Evolutionary conservation across 2,797 vertebrate genomes (phyloP).

Genomic region (Trematomus bernacchii): DNA sequence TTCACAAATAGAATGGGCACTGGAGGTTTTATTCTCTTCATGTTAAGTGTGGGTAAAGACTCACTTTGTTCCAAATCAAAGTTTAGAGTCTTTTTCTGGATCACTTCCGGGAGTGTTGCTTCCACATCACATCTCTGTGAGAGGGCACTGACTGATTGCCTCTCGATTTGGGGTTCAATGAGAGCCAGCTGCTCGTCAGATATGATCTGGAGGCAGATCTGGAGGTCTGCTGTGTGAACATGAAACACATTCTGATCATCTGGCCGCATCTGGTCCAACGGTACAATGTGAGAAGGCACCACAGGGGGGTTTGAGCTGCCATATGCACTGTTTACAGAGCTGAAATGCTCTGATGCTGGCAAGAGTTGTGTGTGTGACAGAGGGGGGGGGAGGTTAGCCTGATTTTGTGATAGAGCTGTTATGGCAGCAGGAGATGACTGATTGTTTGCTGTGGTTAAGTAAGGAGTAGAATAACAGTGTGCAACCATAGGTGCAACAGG

Average conservation of each 20-base stretch:
- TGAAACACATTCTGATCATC: constrained; percentile 81
- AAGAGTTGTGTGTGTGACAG: constrained; percentile 27
- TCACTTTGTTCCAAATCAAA: constrained; percentile 27
- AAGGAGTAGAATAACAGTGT: constrained; percentile 13
- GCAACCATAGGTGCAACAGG: constrained; percentile 16
- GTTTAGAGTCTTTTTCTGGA: constrained; percentile 37
- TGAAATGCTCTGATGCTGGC: constrained; percentile 5
- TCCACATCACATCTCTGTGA: constrained; percentile 34
- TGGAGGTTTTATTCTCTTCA: constrained; percentile 33
- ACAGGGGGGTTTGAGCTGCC: constrained; percentile 6
- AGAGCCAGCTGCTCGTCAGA: constrained; percentile 86
- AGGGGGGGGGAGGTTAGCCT: background rate
- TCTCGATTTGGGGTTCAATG: constrained; percentile 83
- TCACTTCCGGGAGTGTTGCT: constrained; percentile 7
- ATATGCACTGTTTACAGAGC: background rate
- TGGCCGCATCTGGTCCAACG: constrained; percentile 59
- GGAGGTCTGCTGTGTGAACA: constrained; percentile 84
- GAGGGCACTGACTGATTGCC: constrained; percentile 13
- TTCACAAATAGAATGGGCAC: constrained; percentile 26
- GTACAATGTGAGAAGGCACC: constrained; percentile 51
- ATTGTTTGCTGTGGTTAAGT: constrained; percentile 36
- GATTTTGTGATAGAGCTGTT: constrained; percentile 25
- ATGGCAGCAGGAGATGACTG: constrained; percentile 14
- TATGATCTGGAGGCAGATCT: constrained; percentile 87
- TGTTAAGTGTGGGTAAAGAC: constrained; percentile 14